Percentiles rank a stretch among this genome's conserved stretches.
Evolutionary conservation across 1,140 invertebrate genomes (phyloP).

Genomic region (Lordiphosa collinella): DNA sequence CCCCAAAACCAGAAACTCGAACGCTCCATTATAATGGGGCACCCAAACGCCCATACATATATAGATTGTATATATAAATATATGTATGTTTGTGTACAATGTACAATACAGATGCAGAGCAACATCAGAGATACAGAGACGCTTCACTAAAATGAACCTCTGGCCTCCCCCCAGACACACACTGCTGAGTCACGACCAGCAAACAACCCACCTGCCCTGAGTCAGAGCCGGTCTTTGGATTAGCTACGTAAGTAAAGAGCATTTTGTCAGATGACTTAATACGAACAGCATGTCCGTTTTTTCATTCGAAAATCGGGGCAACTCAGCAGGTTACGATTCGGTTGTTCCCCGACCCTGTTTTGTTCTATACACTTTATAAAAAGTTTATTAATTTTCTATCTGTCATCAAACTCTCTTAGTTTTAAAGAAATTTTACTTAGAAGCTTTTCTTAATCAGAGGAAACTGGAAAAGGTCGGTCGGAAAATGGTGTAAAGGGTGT

Average conservation of each 20-base stretch:
- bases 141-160: constrained; percentile 39
- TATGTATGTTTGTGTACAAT: constrained; percentile 1
- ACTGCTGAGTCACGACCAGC: constrained; percentile 47
- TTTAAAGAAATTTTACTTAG: too few species aligned
- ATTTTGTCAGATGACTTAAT: constrained; percentile 59
- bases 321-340: constrained; percentile 4
- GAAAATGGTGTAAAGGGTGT: too few species aligned
- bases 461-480: too few species aligned
- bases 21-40: constrained; percentile 43
- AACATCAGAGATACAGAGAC: constrained; percentile 29
- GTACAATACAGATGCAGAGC: constrained; percentile 13
- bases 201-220: constrained; percentile 44
- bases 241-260: constrained; percentile 13
- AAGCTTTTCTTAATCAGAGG: too few species aligned
- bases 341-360: too few species aligned
- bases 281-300: constrained; percentile 54
- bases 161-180: constrained; percentile 3
- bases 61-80: constrained; percentile 9
- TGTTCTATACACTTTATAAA: too few species aligned
- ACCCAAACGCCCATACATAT: constrained; percentile 39
- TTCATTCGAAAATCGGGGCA: constrained; percentile 27
- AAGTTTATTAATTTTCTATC: too few species aligned
- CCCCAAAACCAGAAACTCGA: constrained; percentile 52
- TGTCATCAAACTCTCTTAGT: too few species aligned
- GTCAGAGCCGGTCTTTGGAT: constrained; percentile 61